Base-by-base conservation (phyloP, 2,797 vertebrate species). In the Novumbra hubbsi region DNA sequence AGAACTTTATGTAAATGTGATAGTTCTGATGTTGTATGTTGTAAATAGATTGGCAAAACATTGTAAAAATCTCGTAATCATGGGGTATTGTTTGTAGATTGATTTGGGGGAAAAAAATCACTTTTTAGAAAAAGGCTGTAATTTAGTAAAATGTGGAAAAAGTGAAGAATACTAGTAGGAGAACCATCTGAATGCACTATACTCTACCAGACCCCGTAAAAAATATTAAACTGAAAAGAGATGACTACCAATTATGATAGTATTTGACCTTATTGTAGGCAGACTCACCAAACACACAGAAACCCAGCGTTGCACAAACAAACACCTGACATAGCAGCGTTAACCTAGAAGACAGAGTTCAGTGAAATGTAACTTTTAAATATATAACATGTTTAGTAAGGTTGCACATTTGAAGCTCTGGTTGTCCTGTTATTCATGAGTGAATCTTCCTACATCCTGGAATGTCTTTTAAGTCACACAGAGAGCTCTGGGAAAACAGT, bases 241-340 rank as follows among this genome's bases (percentile, higher is more conserved):
- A 38, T 38, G 17, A 60, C 2, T 28, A 45, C 1, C 32, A 63
- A 16, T 62, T 34, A 72, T 24, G 55, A 60, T 27, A 5, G 24
- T 11, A 60, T 27, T 21, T 11, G 11, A 60, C 55, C 55, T 24
- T 9, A 60, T 24, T 24, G 55, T 60, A 21, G 2, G 72, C 72
- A 14, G 28, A 75, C 85, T 87, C 49, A 94, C 94, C 90, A 89
- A 88, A 88, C 78, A 52, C 76, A 41, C 79, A 80, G 75, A 73
- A 80, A 45, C 86, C 78, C 75, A 91, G 73, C 63, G 84, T 19
- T 73, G 77, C 63, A 74, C 82, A 83, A 0, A 92, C 69, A 86
- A 75, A 88, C 5, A 88, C 71, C 81, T 92, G 78, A 83, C 79
- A 89, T 70, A 92, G 78, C 72, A 90, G 73, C 74, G 77, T 68